Conservation (phyloP, 2,797 vertebrate genomes). For the Sarcophilus harrisii region DNA sequence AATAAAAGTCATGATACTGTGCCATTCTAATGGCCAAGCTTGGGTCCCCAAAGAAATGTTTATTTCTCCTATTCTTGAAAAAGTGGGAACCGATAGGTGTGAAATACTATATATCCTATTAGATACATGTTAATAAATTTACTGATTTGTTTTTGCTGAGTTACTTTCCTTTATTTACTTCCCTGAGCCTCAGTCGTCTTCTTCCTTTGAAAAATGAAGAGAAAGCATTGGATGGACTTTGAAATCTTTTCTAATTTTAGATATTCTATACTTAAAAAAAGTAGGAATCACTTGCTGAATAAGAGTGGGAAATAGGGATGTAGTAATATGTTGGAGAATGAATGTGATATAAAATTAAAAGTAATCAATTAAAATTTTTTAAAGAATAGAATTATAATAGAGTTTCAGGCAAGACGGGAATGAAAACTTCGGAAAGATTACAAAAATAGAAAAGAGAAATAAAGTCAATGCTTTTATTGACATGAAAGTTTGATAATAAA, state of each 20-base stretch:
- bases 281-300: neutral
- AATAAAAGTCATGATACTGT: neutral
- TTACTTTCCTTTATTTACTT: neutral
- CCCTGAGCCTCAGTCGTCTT: neutral
- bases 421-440: constrained; percentile 22
- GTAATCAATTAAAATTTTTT: neutral
- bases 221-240: neutral
- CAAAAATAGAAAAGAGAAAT: constrained; percentile 33
- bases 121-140: neutral
- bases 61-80: neutral
- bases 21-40: neutral
- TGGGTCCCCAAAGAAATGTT: neutral
- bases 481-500: constrained; percentile 23
- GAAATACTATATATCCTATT: neutral
- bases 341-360: neutral
- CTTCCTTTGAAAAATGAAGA: neutral
- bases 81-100: neutral
- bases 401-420: neutral
- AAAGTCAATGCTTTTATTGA: constrained; percentile 20
- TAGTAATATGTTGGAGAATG: neutral
- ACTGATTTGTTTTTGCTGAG: neutral
- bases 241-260: neutral
- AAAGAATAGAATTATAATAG: neutral
- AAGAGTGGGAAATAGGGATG: neutral
- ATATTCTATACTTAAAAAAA: neutral